Evolutionary conservation across 2,797 vertebrate species (phyloP).

Genomic region (Clamator glandarius): DNA sequence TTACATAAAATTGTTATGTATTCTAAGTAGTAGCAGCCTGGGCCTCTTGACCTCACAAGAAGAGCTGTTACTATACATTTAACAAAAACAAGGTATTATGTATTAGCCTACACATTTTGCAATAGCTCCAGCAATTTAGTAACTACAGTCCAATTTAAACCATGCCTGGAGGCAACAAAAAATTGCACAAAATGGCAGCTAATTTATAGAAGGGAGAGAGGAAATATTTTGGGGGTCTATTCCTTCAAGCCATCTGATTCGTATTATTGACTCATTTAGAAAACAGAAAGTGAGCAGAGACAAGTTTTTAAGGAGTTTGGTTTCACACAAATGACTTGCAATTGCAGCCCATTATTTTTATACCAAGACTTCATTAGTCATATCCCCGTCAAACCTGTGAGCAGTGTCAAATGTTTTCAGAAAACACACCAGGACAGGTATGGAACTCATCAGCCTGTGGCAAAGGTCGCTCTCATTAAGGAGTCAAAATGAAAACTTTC

Average conservation of each 20-base stretch:
- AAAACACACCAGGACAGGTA: constrained; percentile 93
- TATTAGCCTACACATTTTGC: constrained; percentile 82
- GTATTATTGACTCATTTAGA: constrained; percentile 85
- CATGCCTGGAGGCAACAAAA: constrained; percentile 81
- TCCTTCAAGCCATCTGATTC: constrained; percentile 84
- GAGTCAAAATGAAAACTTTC: constrained; percentile 97
- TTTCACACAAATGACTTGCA: constrained; percentile 86
- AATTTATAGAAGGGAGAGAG: constrained; percentile 81
- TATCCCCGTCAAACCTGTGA: constrained; percentile 91
- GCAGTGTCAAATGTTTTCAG: constrained; percentile 88
- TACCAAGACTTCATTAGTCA: constrained; percentile 97
- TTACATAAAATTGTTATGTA: constrained; percentile 72
- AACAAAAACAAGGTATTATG: constrained; percentile 85
- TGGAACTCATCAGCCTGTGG: constrained; percentile 97
- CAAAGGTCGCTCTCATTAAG: constrained; percentile 99
- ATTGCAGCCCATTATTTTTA: constrained; percentile 96
- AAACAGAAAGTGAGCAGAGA: constrained; percentile 85
- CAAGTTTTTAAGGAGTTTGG: constrained; percentile 86
- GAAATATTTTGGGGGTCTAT: constrained; percentile 82
- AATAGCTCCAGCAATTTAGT: constrained; percentile 82
- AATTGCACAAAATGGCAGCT: constrained; percentile 84
- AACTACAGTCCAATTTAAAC: constrained; percentile 84
- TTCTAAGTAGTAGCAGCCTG: constrained; percentile 74
- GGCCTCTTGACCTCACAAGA: constrained; percentile 83
- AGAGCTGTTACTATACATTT: constrained; percentile 80